These are phyloP conservation scores for Anorthoa munda DNA, from an alignment of 2,888 invertebrate species.

Conservation along the genomic window DNA sequence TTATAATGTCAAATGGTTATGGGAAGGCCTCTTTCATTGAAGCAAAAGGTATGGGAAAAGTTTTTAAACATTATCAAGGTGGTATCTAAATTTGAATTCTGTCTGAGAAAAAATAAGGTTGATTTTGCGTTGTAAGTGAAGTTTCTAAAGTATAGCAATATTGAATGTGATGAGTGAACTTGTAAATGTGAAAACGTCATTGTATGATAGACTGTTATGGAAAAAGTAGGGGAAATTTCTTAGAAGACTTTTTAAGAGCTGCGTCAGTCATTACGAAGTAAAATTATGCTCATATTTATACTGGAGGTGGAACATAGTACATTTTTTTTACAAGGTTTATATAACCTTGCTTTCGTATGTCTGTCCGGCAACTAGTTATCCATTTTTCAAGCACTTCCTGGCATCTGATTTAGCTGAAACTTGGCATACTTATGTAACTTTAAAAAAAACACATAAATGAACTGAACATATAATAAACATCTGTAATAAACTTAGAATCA, in stretches of 20 bases:
- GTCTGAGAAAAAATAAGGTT: neutral
- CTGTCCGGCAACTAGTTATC: no score
- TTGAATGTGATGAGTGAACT: slow-evolving; percentile 43
- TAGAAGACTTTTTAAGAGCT: slow-evolving; percentile 22
- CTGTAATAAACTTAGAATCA: no score
- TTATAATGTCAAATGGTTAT: slow-evolving; percentile 48
- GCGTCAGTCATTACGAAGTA: neutral
- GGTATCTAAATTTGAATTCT: slow-evolving; percentile 11
- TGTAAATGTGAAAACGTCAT: slow-evolving; percentile 50
- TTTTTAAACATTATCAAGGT: slow-evolving; percentile 21
- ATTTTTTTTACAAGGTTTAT: neutral
- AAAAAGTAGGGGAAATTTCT: slow-evolving; percentile 31
- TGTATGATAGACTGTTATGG: slow-evolving; percentile 41
- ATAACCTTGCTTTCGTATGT: no score
- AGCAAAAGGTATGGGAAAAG: slow-evolving; percentile 45
- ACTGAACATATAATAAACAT: no score
- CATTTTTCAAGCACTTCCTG: no score
- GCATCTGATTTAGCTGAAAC: no score
- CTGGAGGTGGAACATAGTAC: no score
- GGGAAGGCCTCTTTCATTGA: slow-evolving; percentile 40
- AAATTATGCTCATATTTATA: neutral
- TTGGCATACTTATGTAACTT: no score
- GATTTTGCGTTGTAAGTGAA: neutral
- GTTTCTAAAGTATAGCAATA: slow-evolving; percentile 42
- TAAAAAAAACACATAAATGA: no score